These are phyloP conservation scores for Amazona ochrocephala DNA, from an alignment of 2,797 vertebrate species.

Conservation along the genomic window DNA sequence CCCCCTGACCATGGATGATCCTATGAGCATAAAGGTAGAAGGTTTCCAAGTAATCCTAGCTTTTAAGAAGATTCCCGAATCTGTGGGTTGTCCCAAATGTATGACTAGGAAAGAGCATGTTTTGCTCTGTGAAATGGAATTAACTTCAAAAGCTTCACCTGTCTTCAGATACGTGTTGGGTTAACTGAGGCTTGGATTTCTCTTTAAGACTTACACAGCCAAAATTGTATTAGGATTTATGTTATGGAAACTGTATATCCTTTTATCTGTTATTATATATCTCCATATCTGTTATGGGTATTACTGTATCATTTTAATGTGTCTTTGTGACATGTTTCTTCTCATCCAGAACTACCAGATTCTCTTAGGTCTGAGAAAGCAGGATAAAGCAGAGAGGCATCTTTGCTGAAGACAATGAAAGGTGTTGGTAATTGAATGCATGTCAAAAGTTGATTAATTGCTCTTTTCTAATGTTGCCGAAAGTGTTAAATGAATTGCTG, in stretches of 20 bases:
- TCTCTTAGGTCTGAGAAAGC: conserved; percentile 38
- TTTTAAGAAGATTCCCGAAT: not conserved
- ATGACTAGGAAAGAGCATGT: not conserved
- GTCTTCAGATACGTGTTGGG: not conserved
- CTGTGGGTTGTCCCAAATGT: not conserved
- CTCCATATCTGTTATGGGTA: not conserved
- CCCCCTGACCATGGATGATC: accelerated
- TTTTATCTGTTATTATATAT: not conserved
- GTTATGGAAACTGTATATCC: not conserved
- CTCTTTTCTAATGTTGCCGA: conserved; percentile 66
- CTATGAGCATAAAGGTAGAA: not conserved
- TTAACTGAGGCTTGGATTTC: not conserved
- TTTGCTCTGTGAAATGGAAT: not conserved
- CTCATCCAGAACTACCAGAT: not conserved
- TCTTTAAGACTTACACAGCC: not conserved
- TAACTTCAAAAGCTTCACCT: not conserved
- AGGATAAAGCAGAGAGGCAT: conserved; percentile 32
- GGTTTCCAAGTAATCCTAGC: not conserved
- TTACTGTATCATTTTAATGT: not conserved
- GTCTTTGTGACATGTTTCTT: not conserved
- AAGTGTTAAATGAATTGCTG: conserved; percentile 70
- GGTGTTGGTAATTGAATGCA: conserved; percentile 60
- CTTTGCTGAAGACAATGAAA: conserved; percentile 60
- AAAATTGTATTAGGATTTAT: not conserved
- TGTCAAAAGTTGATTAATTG: conserved; percentile 72